Base-by-base conservation (phyloP, 2,797 vertebrate species). In the Crocodylus rhombifer region DNA sequence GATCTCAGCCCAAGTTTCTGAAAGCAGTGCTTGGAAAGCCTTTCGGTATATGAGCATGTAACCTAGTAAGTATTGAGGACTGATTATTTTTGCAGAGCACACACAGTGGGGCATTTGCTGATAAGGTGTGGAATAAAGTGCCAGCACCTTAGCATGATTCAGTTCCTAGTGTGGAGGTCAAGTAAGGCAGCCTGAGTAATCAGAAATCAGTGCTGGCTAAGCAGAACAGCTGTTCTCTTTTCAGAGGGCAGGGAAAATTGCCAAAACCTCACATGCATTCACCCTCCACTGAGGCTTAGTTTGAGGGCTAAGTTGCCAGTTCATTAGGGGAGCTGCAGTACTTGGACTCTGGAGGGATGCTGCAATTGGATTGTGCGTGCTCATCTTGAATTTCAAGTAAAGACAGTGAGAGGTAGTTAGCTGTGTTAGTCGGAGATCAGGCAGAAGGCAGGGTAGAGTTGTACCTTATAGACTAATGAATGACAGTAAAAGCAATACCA, bases 61-160 rank as follows among this genome's bases (percentile, higher is more conserved):
- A 91, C 88, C 94, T 2, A 0, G 84, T 91, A 91, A 77, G 92
- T 88, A 88, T 89, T 84, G 95, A 96, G 93, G 92, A 71, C 62
- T 96, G 96, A 96, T 95, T 63, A 36, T 91, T 96, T 96, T 92
- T 97, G 69, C 96, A 97, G 96, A 93, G 78, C 26, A 57, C 89
- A 80, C 62, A 56, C 65, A 90, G 80, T 64, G 89, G 86, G 91
- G 90, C 83, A 80, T 96, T 96, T 64, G 78, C 88, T 96, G 93
- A 92, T 84, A 94, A 96, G 87, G 94, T 95, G 94, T 92, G 93
- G 94, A 94, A 88, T 84, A 91, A 76, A 83, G 16, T 82, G 92
- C 92, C 93, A 94, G 84, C 91, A 60, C 82, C 16, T 23, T 87
- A 86, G n/a, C 55, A 0, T 1, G 91, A 96, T 93, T 92, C 1